Base-by-base conservation (phyloP, 2,113 vertebrate species). In the Junco hyemalis region DNA sequence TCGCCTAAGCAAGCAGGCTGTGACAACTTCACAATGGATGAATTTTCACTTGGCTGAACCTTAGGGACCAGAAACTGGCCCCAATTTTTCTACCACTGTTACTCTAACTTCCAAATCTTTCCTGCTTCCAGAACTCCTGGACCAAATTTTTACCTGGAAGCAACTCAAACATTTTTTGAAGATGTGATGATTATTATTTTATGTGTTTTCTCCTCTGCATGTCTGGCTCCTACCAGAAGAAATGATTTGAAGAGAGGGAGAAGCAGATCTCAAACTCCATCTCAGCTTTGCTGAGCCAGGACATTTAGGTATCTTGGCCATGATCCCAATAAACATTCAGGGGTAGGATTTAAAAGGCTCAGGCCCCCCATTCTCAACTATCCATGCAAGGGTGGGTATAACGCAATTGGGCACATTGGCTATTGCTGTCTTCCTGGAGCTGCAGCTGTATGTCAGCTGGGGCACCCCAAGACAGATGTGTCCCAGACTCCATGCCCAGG, bases 141-240 rank as follows among this genome's bases (percentile, higher is more conserved):
- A 79, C 8, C 11, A 73, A 53, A 78, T 31, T 36, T 82, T 76
- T 83, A 91, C 73, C 47, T 84, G 83, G 85, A 74, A 86, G 68
- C 21, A 57, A 51, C 33, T 84, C 74, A 91, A 82, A 78, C 9
- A 8, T 61, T 72, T 73, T 94, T 93, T 88, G 85, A 94, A 92
- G 74, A 92, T 2, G 45, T 54, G 71, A 83, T 73, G 4, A 73
- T 80, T 63, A 77, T 83, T 59, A 73, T 92, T 94, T 77, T 51
- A 71, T 38, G 15, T 73, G 36, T 83, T 87, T 91, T 93, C 72
- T 78, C 44, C 31, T 92, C 47, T 60, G 28, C 22, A 26, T 68
- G 23, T 66, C 57, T 81, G 24, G 17, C 42, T 92, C 71, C 56
- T 68, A 86, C 25, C 29, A 92, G 74, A 73, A 71, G n/a, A 86